Evolutionary conservation across 2,888 invertebrate genomes (phyloP), one percentile per base, ranked within the genome.

Genomic region (Drosophila barbarae): DNA sequence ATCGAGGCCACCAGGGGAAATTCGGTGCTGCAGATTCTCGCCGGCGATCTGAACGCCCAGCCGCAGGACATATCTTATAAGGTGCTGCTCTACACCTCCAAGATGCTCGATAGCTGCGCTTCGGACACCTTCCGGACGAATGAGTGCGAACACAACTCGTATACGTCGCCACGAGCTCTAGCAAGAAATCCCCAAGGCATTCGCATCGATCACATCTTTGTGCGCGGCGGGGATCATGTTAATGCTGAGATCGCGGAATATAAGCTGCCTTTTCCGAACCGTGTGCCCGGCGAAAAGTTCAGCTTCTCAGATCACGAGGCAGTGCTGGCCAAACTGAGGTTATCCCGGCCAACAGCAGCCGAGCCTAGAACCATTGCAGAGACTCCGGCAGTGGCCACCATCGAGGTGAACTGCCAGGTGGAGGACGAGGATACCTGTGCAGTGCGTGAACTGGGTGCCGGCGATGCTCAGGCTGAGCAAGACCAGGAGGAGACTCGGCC

Each of bases 291-390:
- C 23, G 90, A 92, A 71, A 86, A 90, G 54, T 95, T 93, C 80
- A 96, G 96, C 78, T 97, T 93, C 89, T 97, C 97, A 0, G 97
- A 98, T 88, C 97, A 97, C 88, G 97, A 97, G 89, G 97, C 96
- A 13, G 93, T 97, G 8, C 89, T 92, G 66, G 92, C 94, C 8
- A 92, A 90, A 73, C 58, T 92, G 28, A 76, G 68, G 42, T 35
- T 87, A 9, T 74, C 69, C 9, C 42, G 44, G 3, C 13, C 51
- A 30, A 38, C 26, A 5, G 34, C 10, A 3, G 34, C n/a, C 1
- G 44, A 32, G 15, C 9, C 21, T 47, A 32, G 18, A 32, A 21
- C 46, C 5, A 21, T 32, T 32, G 5, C 30, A 21, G 32, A 47
- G 9, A 5, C 30, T 47, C 46, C 38, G 4, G 44, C n/a, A 10